Conservation (phyloP, 2,113 vertebrate species). For the Oncorhynchus tshawytscha region DNA sequence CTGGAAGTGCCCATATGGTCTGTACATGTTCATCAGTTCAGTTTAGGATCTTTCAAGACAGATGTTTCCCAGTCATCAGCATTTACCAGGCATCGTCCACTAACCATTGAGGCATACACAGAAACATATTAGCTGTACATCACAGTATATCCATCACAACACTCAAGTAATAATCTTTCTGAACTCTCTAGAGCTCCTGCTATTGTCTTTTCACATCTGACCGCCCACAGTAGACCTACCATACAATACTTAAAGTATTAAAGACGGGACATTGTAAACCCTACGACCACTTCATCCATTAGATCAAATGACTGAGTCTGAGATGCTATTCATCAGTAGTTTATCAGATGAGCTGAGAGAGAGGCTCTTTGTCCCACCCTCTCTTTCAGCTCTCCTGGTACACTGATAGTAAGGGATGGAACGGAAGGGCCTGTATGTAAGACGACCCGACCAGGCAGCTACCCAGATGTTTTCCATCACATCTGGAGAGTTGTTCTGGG, state of each 20-base stretch:
- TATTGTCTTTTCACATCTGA: neutral
- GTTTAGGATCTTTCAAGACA: too few species aligned
- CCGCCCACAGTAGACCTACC: neutral
- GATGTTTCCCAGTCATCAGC: too few species aligned
- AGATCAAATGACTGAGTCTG: conserved; percentile 21
- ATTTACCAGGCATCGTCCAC: too few species aligned
- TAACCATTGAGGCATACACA: neutral
- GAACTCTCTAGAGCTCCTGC: neutral
- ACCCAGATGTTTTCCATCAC: conserved; percentile 80
- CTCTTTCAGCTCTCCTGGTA: too few species aligned
- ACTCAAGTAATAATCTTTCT: neutral
- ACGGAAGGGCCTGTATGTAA: conserved; percentile 27
- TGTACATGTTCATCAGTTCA: neutral
- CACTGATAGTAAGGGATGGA: conserved; percentile 2
- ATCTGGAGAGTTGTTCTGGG: conserved; percentile 71
- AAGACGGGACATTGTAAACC: neutral
- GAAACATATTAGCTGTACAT: neutral
- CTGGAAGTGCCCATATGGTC: neutral
- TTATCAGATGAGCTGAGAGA: conserved; percentile 11
- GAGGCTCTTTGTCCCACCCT: neutral
- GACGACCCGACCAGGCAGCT: conserved; percentile 35
- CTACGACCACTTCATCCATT: conserved; percentile 9
- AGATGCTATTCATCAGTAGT: conserved; percentile 31
- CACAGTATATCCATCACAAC: neutral
- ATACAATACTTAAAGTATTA: too few species aligned